Evolutionary conservation across 1,140 invertebrate species (phyloP).

Genomic region (Drosophila malerkotliana): DNA sequence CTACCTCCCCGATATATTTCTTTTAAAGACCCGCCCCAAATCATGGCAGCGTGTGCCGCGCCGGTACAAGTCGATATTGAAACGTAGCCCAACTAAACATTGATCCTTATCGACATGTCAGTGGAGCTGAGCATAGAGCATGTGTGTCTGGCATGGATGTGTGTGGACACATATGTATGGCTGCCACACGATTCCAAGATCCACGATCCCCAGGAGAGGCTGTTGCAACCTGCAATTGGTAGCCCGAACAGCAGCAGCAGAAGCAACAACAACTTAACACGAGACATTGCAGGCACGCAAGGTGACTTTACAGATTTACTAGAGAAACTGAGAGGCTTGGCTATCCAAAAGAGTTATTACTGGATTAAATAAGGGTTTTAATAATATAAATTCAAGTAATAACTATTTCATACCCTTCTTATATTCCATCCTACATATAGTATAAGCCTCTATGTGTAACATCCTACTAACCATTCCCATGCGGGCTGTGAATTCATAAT

Average conservation of each 20-base stretch:
- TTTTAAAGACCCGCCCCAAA: conserved; percentile 63
- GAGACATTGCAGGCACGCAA: conserved; percentile 46
- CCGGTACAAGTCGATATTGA: conserved; percentile 51
- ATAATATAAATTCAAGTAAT: conserved; percentile 1
- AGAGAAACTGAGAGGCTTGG: background rate
- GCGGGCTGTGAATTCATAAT: conserved; percentile 62
- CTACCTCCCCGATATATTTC: background rate
- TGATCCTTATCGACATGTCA: conserved; percentile 78
- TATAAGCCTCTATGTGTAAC: conserved; percentile 7
- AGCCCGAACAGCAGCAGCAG: conserved; percentile 64
- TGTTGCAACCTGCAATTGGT: conserved; percentile 56
- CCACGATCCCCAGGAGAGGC: background rate
- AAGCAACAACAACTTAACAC: conserved; percentile 71
- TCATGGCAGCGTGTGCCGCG: conserved; percentile 63
- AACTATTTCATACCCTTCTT: background rate
- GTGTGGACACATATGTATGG: conserved; percentile 13
- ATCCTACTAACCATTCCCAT: conserved; percentile 30
- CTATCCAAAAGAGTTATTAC: background rate
- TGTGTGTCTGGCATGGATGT: conserved; percentile 5
- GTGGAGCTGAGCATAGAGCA: conserved; percentile 19
- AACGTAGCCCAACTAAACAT: conserved; percentile 73
- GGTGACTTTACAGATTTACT: conserved; percentile 15
- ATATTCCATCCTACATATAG: conserved; percentile 19
- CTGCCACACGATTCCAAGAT: conserved; percentile 13
- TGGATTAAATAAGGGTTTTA: background rate